Evolutionary conservation across 2,888 invertebrate genomes (phyloP), one percentile per base, ranked within the genome.

Genomic region (Caradrina kadenii): DNA sequence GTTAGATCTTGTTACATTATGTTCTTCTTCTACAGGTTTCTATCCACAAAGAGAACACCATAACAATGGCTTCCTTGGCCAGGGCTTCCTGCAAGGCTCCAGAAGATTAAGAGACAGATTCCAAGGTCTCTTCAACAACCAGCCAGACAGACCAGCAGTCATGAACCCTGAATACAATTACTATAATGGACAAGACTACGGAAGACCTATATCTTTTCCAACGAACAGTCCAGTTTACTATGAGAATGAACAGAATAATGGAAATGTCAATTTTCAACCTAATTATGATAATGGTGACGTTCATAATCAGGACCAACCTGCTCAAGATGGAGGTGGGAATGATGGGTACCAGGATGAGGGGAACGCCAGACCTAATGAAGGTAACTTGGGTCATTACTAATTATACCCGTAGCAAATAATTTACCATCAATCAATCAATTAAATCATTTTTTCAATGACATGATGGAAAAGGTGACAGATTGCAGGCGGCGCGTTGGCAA

Each of bases 31-130:
- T 66, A 39, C 88, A 93, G 93, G 91, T 74, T 91, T 91, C 86
- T 91, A 88, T 77, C 88, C 87, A 15, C 86, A 82, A 81, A 84
- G 90, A 49, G 87, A 88, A 31, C 86, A 88, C 42, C 84, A 88
- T 13, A 84, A 88, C 45, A 81, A 85, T 71, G 79, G 77, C 7
- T 79, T 83, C 26, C 76, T 84, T 35, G 85, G 83, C 26, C 66
- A 78, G 22, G 17, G 74, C 63, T 72, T 87, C 35, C 56, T 88
- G 7, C 82, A 85, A 15, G 80, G 80, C 11, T 73, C 86, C 3
- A 86, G 80, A 22, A 87, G 87, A 66, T 63, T 91, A 45, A 77
- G 74, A 13, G 71, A 89, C 10, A 85, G 85, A n/a, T 17, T 90
- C 0, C 78, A 84, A 15, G 85, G 87, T 0, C 59, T 90, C 11